phyloP scores from a whole-genome alignment of 2,888 invertebrate genomes.

The Epistrophe eligans region DNA sequence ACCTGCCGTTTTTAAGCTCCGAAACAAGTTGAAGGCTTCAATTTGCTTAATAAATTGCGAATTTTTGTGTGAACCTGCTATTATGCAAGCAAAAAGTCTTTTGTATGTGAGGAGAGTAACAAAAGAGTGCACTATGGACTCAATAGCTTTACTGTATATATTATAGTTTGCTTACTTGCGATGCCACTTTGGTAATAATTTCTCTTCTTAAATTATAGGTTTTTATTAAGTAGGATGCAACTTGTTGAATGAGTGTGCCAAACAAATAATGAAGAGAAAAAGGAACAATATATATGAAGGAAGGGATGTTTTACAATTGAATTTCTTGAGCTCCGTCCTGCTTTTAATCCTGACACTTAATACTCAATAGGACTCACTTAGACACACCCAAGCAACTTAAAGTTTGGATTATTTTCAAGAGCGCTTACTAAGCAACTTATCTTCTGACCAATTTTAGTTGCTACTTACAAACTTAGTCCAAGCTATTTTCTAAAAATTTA shows the following conservation, averaged over 20 bases:
- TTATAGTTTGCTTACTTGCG: constrained; percentile 54
- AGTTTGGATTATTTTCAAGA: too few species aligned
- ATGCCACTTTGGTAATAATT: constrained; percentile 68
- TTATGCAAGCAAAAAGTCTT: constrained; percentile 62
- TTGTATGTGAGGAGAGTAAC: constrained; percentile 18
- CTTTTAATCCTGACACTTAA: too few species aligned
- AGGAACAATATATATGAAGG: not conserved
- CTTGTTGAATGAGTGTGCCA: constrained; percentile 10
- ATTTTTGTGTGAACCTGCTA: constrained; percentile 72
- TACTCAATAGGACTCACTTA: too few species aligned
- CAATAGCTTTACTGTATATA: constrained; percentile 2
- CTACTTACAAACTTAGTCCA: too few species aligned
- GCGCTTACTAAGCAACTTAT: too few species aligned
- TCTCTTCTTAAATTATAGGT: constrained; percentile 63
- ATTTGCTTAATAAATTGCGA: constrained; percentile 73
- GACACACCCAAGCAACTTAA: too few species aligned
- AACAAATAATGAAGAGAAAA: not conserved
- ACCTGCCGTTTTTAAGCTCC: constrained; percentile 57
- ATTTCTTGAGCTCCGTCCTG: not conserved
- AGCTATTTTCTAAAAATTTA: too few species aligned
- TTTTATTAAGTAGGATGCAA: constrained; percentile 56
- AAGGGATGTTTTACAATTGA: not conserved
- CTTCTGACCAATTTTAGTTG: too few species aligned
- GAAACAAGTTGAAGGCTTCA: constrained; percentile 74
- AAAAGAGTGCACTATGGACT: constrained; percentile 4